phyloP scores from a whole-genome alignment of 1,140 invertebrate species.

The Cyphomyrmex costatus region DNA sequence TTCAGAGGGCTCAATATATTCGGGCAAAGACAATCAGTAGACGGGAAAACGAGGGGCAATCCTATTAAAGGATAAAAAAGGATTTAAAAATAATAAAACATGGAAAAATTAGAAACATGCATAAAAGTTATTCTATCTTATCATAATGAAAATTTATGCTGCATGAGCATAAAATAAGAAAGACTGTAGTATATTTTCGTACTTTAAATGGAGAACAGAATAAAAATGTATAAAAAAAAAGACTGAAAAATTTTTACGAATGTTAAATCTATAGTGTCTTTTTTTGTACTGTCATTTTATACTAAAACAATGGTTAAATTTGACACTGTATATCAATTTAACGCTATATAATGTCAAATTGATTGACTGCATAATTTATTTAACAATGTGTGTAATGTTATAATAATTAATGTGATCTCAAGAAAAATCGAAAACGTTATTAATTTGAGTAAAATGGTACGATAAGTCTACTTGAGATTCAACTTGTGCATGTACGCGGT shows the following conservation, averaged over 20 bases:
- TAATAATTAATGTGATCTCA: background rate
- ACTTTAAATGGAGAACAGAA: background rate
- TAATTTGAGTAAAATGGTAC: slow-evolving; percentile 12
- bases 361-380: too few relatives aligned
- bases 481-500: background rate
- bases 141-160: background rate
- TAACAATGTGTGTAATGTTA: background rate
- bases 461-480: background rate
- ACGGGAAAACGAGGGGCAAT: slow-evolving; percentile 1
- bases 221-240: background rate
- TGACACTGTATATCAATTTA: too few relatives aligned
- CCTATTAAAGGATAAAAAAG: slow-evolving; percentile 7
- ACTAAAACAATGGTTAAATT: too few relatives aligned
- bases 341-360: too few relatives aligned
- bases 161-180: too few relatives aligned
- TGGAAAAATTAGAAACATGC: background rate
- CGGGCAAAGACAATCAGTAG: slow-evolving; percentile 45
- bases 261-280: too few relatives aligned
- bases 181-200: background rate
- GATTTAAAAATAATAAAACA: background rate
- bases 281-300: too few relatives aligned
- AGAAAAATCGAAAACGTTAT: background rate
- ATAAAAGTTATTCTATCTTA: background rate
- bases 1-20: slow-evolving; percentile 47
- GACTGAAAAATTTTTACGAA: background rate